Percentiles rank a stretch among this genome's conserved stretches.
These are phyloP conservation scores for Oxyura jamaicensis DNA, from an alignment of 2,113 vertebrate genomes.

Conservation along the genomic window DNA sequence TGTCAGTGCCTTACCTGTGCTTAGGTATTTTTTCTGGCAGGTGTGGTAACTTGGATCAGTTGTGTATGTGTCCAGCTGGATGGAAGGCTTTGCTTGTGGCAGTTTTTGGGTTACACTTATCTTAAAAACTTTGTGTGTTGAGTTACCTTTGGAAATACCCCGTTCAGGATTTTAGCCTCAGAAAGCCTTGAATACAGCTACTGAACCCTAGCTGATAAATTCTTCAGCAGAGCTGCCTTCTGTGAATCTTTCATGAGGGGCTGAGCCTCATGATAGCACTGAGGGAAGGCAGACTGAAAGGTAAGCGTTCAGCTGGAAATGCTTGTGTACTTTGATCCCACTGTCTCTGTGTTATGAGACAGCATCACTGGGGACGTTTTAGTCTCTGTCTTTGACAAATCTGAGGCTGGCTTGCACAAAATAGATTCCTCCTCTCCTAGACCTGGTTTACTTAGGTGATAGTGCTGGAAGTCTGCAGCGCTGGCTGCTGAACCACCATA, in stretches of 20 bases:
- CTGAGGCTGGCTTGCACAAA: neutral
- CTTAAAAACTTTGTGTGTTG: neutral
- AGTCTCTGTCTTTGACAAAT: neutral
- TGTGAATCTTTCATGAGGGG: neutral
- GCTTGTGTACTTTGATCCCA: neutral
- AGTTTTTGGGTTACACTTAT: neutral
- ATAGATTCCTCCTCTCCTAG: neutral
- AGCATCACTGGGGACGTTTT: neutral
- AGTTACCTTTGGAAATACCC: neutral
- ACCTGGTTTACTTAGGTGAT: neutral
- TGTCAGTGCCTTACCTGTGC: neutral
- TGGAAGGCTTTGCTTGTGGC: neutral
- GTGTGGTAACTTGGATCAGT: neutral
- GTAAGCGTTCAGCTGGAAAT: neutral
- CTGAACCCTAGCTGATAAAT: neutral
- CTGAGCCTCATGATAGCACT: neutral
- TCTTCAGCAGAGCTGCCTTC: slow-evolving; percentile 6
- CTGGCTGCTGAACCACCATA: neutral
- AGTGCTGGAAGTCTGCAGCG: neutral
- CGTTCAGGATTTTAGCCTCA: neutral
- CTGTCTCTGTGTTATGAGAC: neutral
- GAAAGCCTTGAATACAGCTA: neutral
- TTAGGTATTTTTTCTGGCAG: neutral
- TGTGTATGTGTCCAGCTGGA: neutral
- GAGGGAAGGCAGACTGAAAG: neutral